These are phyloP conservation scores for Hetaerina americana DNA, from an alignment of 1,140 invertebrate species.

Conservation along the genomic window DNA sequence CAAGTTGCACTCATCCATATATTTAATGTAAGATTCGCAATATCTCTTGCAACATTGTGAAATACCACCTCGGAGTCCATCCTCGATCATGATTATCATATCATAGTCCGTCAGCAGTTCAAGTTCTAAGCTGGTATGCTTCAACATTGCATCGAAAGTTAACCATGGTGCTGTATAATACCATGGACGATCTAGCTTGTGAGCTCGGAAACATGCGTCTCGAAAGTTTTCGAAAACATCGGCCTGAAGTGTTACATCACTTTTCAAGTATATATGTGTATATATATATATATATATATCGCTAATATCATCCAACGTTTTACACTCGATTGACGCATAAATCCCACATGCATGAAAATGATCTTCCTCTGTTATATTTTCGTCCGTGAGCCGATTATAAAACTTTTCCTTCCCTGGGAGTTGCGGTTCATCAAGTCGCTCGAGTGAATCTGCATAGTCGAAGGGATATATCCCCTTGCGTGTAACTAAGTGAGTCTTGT, in stretches of 20 bases:
- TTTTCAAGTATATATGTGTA: no score
- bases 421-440: conserved; percentile 11
- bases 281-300: no score
- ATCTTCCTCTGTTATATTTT: background rate
- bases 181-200: conserved; percentile 19
- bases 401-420: conserved; percentile 20
- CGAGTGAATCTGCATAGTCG: background rate
- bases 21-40: conserved; percentile 21
- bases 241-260: background rate
- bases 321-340: background rate
- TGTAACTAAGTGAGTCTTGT: background rate
- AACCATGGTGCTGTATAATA: conserved; percentile 21
- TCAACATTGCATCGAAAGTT: conserved; percentile 19
- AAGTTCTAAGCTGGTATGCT: conserved; percentile 17
- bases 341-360: background rate
- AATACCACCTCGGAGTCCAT: conserved; percentile 19
- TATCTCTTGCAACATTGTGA: conserved; percentile 16
- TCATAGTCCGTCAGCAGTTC: conserved; percentile 17
- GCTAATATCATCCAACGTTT: background rate
- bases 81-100: conserved; percentile 19
- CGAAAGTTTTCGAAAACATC: background rate
- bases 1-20: conserved; percentile 15
- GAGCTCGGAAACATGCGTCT: conserved; percentile 7
- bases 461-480: background rate
- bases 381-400: conserved; percentile 13